Conservation (phyloP, 1,140 invertebrate genomes). For the Listronotus bonariensis region DNA sequence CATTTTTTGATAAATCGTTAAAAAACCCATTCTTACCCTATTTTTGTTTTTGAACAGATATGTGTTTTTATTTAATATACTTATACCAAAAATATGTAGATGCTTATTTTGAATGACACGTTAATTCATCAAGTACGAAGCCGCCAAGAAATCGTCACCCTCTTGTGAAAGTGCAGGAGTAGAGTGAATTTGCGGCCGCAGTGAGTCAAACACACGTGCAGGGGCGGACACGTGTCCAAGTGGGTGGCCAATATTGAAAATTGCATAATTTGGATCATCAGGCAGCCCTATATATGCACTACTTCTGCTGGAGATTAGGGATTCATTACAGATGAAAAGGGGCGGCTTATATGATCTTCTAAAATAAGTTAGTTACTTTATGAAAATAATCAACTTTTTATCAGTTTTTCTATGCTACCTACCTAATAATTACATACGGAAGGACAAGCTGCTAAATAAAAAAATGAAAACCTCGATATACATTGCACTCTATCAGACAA, state of each 20-base stretch:
- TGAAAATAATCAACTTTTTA: too few relatives aligned
- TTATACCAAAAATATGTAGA: too few relatives aligned
- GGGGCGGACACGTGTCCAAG: conserved; percentile 56
- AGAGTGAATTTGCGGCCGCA: conserved; percentile 56
- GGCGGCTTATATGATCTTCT: background rate
- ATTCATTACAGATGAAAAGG: conserved; percentile 47
- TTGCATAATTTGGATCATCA: conserved; percentile 59
- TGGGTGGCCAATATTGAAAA: conserved; percentile 59
- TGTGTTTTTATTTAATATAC: too few relatives aligned
- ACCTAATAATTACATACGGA: too few relatives aligned
- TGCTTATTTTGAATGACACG: background rate
- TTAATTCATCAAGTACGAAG: conserved; percentile 1
- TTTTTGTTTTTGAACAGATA: too few relatives aligned
- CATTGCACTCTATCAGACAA: too few relatives aligned
- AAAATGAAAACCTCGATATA: too few relatives aligned
- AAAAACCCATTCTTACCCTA: too few relatives aligned
- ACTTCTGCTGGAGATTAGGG: conserved; percentile 46
- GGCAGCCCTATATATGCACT: conserved; percentile 46
- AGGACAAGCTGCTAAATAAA: too few relatives aligned
- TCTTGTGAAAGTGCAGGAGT: conserved; percentile 22
- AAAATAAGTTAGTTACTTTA: too few relatives aligned
- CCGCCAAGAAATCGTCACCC: conserved; percentile 21
- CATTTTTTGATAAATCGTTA: too few relatives aligned
- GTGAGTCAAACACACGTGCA: conserved; percentile 58
- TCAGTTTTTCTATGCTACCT: too few relatives aligned